Percentiles rank a stretch among this genome's conserved stretches.
Conservation (phyloP, 1,140 invertebrate genomes). For the Panagrolaimus sp. region DNA sequence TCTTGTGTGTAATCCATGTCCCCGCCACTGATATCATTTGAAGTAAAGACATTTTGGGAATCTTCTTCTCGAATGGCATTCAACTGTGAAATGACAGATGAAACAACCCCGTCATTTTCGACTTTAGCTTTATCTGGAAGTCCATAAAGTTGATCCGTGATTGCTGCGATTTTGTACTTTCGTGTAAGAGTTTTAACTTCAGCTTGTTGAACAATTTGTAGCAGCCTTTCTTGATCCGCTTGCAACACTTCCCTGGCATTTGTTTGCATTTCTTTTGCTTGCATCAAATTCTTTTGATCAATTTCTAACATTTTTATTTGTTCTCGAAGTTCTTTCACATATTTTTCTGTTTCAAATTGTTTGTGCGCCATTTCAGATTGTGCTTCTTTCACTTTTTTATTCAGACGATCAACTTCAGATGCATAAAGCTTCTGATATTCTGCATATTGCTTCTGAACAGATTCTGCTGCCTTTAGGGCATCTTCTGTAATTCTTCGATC, state of each 20-base stretch:
- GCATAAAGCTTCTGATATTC: constrained; percentile 57
- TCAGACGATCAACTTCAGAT: constrained; percentile 54
- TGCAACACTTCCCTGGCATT: constrained; percentile 45
- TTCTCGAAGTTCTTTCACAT: constrained; percentile 36
- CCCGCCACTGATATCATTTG: constrained; percentile 18
- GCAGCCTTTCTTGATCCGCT: constrained; percentile 45
- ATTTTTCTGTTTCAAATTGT: constrained; percentile 37
- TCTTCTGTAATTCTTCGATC: constrained; percentile 40
- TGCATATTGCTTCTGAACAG: constrained; percentile 51
- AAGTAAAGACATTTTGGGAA: constrained; percentile 34
- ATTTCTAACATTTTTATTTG: constrained; percentile 54
- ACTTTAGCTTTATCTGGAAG: constrained; percentile 25
- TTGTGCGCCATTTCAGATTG: constrained; percentile 37
- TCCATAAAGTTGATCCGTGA: constrained; percentile 44
- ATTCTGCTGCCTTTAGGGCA: constrained; percentile 51
- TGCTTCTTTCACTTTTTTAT: constrained; percentile 44
- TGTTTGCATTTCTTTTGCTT: constrained; percentile 42
- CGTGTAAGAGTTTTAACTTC: constrained; percentile 52
- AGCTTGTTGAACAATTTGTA: constrained; percentile 46
- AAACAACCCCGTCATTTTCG: constrained; percentile 22
- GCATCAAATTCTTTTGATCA: constrained; percentile 50
- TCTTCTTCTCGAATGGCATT: constrained; percentile 49
- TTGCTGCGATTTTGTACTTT: constrained; percentile 50
- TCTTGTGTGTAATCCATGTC: constrained; percentile 29
- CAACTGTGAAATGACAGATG: constrained; percentile 44